Base-by-base conservation (phyloP, 2,888 invertebrate species). In the Lepidochrysops patricia region DNA sequence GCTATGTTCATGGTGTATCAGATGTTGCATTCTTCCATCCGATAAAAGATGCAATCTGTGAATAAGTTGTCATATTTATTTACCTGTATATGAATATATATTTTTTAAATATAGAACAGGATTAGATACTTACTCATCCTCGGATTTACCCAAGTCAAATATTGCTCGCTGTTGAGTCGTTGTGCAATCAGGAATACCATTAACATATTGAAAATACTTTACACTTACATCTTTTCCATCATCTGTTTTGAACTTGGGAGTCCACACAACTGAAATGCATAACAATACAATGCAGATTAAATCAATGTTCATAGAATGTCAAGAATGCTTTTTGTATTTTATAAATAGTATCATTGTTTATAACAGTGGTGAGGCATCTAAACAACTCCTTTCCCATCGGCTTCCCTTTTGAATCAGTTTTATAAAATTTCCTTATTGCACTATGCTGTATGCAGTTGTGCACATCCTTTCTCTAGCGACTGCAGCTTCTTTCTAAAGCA, bases 11-110 rank as follows among this genome's bases (percentile, higher is more conserved):
- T 92, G 91, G 67, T 92, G 90, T 57, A 92, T 93, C 64, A 93
- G 91, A 74, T 96, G 96, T n/a, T 93, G 87, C 59, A 96, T 79
- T 60, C 91, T 90, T 0, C 96, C 96, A 79, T 92, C 93, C 0
- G 92, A 89, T 60, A 96, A 79, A 27, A 96, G 84, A 60, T 91
- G 89, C 57, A 95, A 77, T 78, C 91, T 92, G 70, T 29, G 80
- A 77, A 58, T 34, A 49, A 62, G 57, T 35, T 57, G 25, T n/a
- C 52, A 58, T 2, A 12, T 19, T 9, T 23, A 43, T 9, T 43
- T 9, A 12, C 4, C 0, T 5, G 9, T 7, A 6, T 12, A 9
- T 1, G 3, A 43, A 13, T 43, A 12, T 9, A 19, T 37, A 7
- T 43, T 43, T 19, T 19, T 15, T 12, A 43, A 43, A 15, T 37